Conservation (phyloP, 2,888 invertebrate species). For the Dynastes tityus region DNA sequence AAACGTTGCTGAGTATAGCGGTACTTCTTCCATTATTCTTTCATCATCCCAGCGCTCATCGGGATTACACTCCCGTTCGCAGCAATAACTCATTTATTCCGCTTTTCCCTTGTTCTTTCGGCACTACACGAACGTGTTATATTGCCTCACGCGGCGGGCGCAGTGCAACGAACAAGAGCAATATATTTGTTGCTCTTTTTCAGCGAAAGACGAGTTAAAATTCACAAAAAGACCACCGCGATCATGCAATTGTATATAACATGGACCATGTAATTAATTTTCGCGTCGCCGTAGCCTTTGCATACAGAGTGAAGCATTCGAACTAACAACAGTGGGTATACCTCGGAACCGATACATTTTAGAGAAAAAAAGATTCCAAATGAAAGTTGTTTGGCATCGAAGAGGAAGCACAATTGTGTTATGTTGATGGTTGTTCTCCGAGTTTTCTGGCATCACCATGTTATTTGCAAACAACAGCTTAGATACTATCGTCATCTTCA, state of each 20-base stretch:
- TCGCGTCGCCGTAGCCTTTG: not conserved
- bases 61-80: not conserved
- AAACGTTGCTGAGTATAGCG: not conserved
- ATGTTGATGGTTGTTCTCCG: too few species aligned
- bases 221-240: not conserved
- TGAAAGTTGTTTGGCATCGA: too few species aligned
- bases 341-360: too few species aligned
- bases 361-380: too few species aligned
- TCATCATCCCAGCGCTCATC: conserved; percentile 8
- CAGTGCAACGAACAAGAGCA: conserved; percentile 16
- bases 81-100: conserved; percentile 24
- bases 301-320: not conserved
- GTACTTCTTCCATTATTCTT: not conserved
- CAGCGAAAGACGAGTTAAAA: not conserved
- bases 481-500: too few species aligned
- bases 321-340: too few species aligned
- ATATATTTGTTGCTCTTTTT: conserved; percentile 20
- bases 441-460: too few species aligned
- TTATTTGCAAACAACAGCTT: too few species aligned
- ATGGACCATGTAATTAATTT: conserved; percentile 30
- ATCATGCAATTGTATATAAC: not conserved
- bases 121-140: not conserved
- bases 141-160: not conserved
- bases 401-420: too few species aligned
- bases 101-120: conserved; percentile 16